Conservation (phyloP, 2,888 invertebrate genomes). For the Patella pellucida region DNA sequence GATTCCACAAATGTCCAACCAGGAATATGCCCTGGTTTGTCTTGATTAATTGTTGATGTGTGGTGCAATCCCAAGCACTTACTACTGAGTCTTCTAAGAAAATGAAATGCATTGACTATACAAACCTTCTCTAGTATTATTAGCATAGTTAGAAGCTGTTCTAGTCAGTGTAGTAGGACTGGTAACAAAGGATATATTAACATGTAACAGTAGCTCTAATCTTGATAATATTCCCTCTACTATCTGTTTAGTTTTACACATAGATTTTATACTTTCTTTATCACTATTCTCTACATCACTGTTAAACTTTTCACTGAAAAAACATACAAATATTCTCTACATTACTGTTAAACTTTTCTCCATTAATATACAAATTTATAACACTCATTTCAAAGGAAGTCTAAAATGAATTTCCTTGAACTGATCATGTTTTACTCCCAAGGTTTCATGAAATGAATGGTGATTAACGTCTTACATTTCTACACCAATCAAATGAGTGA, state of each 20-base stretch:
- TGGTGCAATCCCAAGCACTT: not conserved
- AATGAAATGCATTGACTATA: not conserved
- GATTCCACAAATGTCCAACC: no score
- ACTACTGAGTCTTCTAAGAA: not conserved
- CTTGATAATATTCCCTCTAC: constrained; percentile 59
- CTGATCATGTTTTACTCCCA: no score
- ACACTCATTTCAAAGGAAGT: no score
- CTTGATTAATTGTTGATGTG: no score
- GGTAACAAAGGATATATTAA: constrained; percentile 56
- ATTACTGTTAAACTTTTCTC: constrained; percentile 55
- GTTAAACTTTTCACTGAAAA: constrained; percentile 62
- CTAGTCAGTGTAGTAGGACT: constrained; percentile 44
- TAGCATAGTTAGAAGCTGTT: constrained; percentile 52
- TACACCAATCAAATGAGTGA: no score
- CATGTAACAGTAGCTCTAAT: constrained; percentile 64
- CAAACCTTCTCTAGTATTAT: constrained; percentile 42
- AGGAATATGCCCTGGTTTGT: no score
- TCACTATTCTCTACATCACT: constrained; percentile 36
- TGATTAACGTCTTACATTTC: no score
- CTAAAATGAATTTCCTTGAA: no score
- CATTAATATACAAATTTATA: no score
- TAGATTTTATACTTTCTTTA: constrained; percentile 28
- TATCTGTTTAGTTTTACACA: constrained; percentile 56
- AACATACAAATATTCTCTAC: constrained; percentile 26
- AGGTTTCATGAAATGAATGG: no score